These are phyloP conservation scores for Calcarius lapponicus DNA, from an alignment of 2,797 vertebrate species.

Conservation along the genomic window DNA sequence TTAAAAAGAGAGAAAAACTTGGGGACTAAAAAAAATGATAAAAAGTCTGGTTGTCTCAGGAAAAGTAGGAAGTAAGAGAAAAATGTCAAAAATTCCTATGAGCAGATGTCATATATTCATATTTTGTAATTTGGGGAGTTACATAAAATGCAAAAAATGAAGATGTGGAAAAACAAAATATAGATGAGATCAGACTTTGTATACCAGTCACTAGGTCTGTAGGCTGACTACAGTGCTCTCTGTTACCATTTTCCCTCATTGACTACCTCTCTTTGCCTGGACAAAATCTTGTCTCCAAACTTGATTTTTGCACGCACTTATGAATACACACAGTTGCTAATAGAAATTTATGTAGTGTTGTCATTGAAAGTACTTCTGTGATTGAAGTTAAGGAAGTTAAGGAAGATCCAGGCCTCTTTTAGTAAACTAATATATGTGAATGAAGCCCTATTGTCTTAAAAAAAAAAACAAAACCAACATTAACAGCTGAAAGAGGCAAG, in stretches of 20 bases:
- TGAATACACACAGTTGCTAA: neutral
- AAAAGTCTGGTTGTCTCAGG: neutral
- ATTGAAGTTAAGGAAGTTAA: neutral
- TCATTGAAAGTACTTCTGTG: neutral
- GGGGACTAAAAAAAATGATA: fast-evolving
- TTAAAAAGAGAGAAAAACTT: neutral
- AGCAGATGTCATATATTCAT: neutral
- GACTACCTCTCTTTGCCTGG: neutral
- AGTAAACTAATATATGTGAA: neutral
- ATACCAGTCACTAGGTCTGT: neutral
- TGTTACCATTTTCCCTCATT: neutral
- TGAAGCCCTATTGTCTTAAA: neutral
- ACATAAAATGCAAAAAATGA: neutral
- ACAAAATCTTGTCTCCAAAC: neutral
- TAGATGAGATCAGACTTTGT: neutral
- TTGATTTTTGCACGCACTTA: neutral
- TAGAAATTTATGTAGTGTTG: neutral
- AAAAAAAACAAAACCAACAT: neutral
- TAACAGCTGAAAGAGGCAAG: neutral
- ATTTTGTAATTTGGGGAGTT: neutral
- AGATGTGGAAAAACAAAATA: neutral
- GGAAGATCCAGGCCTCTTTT: neutral
- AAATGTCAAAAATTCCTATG: neutral
- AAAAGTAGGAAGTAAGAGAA: neutral
- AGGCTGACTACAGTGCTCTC: neutral